These are phyloP conservation scores for Clarias pachynema DNA, from an alignment of 2,797 vertebrate genomes.

Conservation along the genomic window DNA sequence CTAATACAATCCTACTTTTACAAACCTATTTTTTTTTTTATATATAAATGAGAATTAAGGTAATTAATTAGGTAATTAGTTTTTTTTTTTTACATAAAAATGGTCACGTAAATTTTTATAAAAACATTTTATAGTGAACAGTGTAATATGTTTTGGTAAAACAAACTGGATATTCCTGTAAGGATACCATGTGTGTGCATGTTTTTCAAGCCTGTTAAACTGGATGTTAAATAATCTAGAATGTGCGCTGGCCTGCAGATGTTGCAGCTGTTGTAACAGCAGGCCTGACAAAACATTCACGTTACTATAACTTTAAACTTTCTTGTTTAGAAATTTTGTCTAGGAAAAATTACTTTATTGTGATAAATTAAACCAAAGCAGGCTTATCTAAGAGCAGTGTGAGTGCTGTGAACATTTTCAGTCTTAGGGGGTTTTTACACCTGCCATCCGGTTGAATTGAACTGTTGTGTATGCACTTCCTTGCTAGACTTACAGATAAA, in stretches of 20 bases:
- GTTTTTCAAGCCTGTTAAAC: not conserved
- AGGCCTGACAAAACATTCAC: not conserved
- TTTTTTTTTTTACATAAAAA: not conserved
- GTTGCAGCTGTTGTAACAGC: no score
- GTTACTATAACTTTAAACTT: no score
- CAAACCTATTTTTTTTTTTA: no score
- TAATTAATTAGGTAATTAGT: no score
- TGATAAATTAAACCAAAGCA: not conserved
- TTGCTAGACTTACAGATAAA: not conserved
- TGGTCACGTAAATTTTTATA: not conserved
- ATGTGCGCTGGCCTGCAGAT: not conserved
- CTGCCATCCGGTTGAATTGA: no score
- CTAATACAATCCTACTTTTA: no score
- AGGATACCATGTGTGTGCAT: not conserved
- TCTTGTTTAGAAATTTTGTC: not conserved
- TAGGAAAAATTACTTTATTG: not conserved
- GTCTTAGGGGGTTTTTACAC: not conserved
- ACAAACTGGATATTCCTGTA: not conserved
- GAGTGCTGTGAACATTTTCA: not conserved
- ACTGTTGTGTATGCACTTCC: not conserved
- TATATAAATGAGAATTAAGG: no score
- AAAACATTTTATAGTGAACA: not conserved
- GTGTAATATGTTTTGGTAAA: not conserved
- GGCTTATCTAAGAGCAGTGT: no score
- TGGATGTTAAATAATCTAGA: constrained; percentile 1